Percentiles rank a stretch among this genome's conserved stretches.
Conservation (phyloP, 2,797 vertebrate genomes). For the Nyctibius grandis region DNA sequence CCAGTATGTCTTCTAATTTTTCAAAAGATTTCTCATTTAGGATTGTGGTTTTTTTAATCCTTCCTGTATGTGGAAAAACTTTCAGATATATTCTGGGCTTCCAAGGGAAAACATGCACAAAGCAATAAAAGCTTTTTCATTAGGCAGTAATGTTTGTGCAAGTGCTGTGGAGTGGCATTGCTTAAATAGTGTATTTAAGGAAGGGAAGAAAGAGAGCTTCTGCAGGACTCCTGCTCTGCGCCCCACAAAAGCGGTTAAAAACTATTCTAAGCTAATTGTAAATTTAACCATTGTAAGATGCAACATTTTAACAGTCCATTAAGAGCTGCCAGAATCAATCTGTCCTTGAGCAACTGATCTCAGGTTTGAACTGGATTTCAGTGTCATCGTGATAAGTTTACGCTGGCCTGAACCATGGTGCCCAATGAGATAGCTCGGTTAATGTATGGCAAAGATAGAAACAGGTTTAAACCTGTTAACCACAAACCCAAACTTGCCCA, state of each 20-base stretch:
- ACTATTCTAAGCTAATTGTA: neutral
- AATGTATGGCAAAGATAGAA: neutral
- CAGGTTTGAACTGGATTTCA: conserved; percentile 22
- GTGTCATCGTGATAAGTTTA: neutral
- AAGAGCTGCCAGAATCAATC: conserved; percentile 1
- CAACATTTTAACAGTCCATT: neutral
- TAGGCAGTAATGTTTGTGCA: neutral
- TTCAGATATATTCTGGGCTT: neutral
- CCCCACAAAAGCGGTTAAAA: neutral
- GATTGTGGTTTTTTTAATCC: neutral
- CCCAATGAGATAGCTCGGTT: neutral
- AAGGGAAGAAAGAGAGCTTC: neutral
- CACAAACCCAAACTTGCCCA: conserved; percentile 24
- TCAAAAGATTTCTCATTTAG: neutral
- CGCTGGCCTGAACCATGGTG: neutral
- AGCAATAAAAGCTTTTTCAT: neutral
- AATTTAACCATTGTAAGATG: neutral
- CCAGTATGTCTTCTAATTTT: neutral
- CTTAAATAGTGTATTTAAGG: neutral
- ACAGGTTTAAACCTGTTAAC: conserved; percentile 32
- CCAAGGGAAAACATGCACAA: neutral
- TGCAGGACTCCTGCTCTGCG: neutral
- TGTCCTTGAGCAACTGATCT: neutral
- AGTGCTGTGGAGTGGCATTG: neutral
- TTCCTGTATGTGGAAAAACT: neutral